Evolutionary conservation across 2,113 vertebrate genomes (phyloP).

Genomic region (Eurypyga helias): DNA sequence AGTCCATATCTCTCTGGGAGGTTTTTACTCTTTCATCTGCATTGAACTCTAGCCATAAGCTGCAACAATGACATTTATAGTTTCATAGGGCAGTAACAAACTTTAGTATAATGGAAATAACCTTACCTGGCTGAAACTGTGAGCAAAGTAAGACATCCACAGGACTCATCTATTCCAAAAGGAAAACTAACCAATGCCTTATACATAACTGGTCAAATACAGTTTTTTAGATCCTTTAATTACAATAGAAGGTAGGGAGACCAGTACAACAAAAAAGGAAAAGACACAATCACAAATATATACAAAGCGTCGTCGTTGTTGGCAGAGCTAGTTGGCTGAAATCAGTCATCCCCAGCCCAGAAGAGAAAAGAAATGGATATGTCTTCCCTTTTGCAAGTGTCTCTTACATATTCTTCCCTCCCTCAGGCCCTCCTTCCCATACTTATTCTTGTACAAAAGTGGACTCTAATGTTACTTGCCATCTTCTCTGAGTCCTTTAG

Average conservation of each 20-base stretch:
- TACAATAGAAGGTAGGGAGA: neutral
- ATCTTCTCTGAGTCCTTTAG: neutral
- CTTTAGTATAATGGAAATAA: neutral
- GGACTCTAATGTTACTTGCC: neutral
- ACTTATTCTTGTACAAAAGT: neutral
- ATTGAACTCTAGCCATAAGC: neutral
- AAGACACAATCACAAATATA: neutral
- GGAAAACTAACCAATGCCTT: neutral
- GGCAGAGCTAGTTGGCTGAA: neutral
- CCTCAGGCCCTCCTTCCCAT: fast-evolving
- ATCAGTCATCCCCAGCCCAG: neutral
- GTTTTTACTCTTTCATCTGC: neutral
- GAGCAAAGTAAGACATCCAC: neutral
- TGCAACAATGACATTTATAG: neutral
- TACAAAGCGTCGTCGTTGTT: fast-evolving
- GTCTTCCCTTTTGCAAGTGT: neutral
- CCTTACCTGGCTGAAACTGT: neutral
- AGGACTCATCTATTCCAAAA: neutral
- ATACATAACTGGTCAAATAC: neutral
- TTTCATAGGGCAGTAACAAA: neutral
- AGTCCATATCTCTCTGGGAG: neutral
- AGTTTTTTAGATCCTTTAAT: neutral
- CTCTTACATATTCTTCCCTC: neutral
- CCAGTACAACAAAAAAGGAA: neutral
- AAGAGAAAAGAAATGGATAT: neutral